These are phyloP conservation scores for Callopanchax toddi DNA, from an alignment of 2,113 vertebrate genomes.

Conservation along the genomic window DNA sequence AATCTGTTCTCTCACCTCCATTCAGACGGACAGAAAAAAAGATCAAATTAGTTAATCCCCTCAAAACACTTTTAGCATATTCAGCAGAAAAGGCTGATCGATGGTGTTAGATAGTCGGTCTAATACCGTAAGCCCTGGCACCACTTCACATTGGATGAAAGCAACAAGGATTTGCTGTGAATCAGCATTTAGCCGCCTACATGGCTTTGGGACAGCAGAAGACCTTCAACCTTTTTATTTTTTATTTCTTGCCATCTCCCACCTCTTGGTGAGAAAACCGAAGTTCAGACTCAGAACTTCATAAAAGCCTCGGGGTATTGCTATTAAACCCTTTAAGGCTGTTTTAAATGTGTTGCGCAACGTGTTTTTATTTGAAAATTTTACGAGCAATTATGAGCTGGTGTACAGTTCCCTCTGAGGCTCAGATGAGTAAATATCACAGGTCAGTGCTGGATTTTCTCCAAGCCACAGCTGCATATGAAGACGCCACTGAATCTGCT, in stretches of 20 bases:
- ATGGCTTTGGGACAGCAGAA: constrained; percentile 26
- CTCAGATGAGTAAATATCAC: constrained; percentile 8
- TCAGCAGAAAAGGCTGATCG: constrained; percentile 72
- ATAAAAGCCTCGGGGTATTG: not conserved
- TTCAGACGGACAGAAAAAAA: too few species aligned
- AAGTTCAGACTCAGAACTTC: not conserved
- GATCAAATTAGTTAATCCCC: constrained; percentile 64
- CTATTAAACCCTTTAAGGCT: not conserved
- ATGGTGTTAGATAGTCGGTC: constrained; percentile 53
- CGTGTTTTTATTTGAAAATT: not conserved
- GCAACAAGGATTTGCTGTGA: constrained; percentile 47
- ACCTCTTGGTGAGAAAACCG: not conserved
- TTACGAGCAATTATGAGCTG: not conserved
- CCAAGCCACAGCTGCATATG: constrained; percentile 3
- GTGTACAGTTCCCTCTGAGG: not conserved
- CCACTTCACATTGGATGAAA: constrained; percentile 59
- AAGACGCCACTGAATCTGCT: too few species aligned
- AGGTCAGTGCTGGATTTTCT: constrained; percentile 17
- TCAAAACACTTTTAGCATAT: constrained; percentile 42
- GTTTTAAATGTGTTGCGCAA: not conserved
- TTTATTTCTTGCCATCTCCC: constrained; percentile 10
- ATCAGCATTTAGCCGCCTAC: constrained; percentile 57
- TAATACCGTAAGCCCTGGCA: constrained; percentile 52
- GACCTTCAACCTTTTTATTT: constrained; percentile 33
- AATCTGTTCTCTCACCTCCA: too few species aligned